These are phyloP conservation scores for Pelecanoides urinatrix DNA, from an alignment of 2,113 vertebrate species.

Conservation along the genomic window DNA sequence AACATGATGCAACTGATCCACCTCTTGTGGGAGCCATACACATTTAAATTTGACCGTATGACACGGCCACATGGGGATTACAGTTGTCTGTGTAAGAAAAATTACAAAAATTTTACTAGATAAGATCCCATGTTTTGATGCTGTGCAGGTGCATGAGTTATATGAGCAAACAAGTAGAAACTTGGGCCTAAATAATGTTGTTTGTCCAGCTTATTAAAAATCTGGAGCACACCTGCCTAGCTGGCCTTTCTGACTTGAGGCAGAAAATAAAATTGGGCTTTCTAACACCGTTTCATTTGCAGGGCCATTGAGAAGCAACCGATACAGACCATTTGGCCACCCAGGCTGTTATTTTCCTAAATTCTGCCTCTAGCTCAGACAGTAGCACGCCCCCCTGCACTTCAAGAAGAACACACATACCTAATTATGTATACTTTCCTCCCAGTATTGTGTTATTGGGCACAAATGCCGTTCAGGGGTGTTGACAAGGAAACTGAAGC, in stretches of 20 bases:
- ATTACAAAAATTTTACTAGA: background rate
- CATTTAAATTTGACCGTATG: background rate
- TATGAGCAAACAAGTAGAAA: background rate
- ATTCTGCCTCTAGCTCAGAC: background rate
- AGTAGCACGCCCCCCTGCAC: background rate
- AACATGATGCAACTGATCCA: background rate
- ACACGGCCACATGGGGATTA: background rate
- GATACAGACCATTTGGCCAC: background rate
- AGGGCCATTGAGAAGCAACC: background rate
- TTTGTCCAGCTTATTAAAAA: background rate
- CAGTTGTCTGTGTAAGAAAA: background rate
- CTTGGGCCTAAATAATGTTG: background rate
- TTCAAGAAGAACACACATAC: background rate
- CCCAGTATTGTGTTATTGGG: background rate
- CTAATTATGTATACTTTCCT: background rate
- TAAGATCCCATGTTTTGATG: background rate
- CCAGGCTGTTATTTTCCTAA: background rate
- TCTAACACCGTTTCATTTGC: background rate
- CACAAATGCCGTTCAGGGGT: background rate
- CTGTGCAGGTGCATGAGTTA: background rate
- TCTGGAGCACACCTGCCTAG: background rate
- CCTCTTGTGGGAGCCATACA: background rate
- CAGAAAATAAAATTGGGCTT: background rate
- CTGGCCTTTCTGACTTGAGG: background rate
- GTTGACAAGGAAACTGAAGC: slow-evolving; percentile 1